These are phyloP conservation scores for Trochalopteron elliotii DNA, from an alignment of 2,113 vertebrate genomes.

Conservation along the genomic window DNA sequence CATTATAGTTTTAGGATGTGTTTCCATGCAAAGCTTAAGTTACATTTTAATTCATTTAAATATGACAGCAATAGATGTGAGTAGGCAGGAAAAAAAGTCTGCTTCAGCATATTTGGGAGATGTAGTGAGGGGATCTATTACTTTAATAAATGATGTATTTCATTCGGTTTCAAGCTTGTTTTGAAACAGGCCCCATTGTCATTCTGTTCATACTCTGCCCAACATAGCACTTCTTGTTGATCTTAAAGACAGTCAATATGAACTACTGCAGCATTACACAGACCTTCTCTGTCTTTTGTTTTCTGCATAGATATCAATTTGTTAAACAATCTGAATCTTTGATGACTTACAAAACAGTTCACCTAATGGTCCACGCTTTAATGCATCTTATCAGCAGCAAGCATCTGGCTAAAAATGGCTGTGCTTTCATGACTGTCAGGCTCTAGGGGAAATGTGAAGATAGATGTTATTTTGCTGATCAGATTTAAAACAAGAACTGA, in stretches of 20 bases:
- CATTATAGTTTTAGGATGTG: not conserved
- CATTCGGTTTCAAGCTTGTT: not conserved
- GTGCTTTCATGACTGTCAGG: slow-evolving; percentile 14
- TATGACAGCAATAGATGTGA: not conserved
- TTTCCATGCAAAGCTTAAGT: not conserved
- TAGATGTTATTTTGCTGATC: slow-evolving; percentile 22
- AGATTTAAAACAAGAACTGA: slow-evolving; percentile 41
- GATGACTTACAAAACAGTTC: slow-evolving; percentile 44
- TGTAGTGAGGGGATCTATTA: not conserved
- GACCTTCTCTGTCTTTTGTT: not conserved
- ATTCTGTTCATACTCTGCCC: not conserved
- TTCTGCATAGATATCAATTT: slow-evolving; percentile 46
- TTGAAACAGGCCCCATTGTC: not conserved
- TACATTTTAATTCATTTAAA: not conserved
- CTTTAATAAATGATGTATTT: not conserved
- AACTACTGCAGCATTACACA: slow-evolving; percentile 7
- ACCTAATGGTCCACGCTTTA: slow-evolving; percentile 50
- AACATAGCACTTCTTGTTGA: not conserved
- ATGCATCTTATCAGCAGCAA: slow-evolving; percentile 29
- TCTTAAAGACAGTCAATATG: slow-evolving; percentile 5
- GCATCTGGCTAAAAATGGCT: slow-evolving; percentile 46
- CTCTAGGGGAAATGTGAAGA: not conserved
- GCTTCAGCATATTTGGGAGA: not conserved
- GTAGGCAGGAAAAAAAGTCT: not conserved
- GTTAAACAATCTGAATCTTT: slow-evolving; percentile 52